phyloP scores from a whole-genome alignment of 2,797 vertebrate genomes.

The Stomatorhinus walkeri region DNA sequence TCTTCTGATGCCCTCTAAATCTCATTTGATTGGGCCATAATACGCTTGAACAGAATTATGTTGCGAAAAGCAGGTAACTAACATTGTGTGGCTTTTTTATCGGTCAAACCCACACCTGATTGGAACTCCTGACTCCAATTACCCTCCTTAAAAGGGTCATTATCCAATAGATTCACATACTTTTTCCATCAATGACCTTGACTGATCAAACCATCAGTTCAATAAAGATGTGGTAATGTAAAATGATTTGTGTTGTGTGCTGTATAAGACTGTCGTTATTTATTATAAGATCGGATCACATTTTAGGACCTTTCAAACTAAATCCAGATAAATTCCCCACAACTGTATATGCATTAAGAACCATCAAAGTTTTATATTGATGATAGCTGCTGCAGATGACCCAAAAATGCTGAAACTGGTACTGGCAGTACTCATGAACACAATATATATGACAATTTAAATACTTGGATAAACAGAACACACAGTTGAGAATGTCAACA shows the following conservation, averaged over 20 bases:
- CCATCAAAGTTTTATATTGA: background rate
- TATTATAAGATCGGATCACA: background rate
- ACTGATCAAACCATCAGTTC: background rate
- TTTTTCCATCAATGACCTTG: background rate
- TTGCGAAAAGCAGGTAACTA: background rate
- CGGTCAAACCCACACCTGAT: background rate
- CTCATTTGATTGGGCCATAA: background rate
- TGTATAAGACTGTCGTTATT: background rate
- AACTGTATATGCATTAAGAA: background rate
- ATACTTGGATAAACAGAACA: background rate
- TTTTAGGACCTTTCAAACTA: background rate
- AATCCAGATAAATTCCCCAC: background rate
- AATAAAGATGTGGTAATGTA: background rate
- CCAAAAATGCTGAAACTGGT: background rate
- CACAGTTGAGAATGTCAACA: background rate
- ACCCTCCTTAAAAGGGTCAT: background rate
- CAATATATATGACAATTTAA: background rate
- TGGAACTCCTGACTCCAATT: background rate
- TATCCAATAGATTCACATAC: background rate
- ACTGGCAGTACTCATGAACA: background rate
- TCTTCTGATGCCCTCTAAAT: background rate
- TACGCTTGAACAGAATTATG: background rate
- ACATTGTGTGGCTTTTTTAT: background rate
- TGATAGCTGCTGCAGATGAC: background rate
- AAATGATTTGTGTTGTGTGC: background rate